Percentiles rank a stretch among this genome's conserved stretches.
Evolutionary conservation across 1,140 invertebrate species (phyloP).

Genomic region (Chrysomallon squamiferum): DNA sequence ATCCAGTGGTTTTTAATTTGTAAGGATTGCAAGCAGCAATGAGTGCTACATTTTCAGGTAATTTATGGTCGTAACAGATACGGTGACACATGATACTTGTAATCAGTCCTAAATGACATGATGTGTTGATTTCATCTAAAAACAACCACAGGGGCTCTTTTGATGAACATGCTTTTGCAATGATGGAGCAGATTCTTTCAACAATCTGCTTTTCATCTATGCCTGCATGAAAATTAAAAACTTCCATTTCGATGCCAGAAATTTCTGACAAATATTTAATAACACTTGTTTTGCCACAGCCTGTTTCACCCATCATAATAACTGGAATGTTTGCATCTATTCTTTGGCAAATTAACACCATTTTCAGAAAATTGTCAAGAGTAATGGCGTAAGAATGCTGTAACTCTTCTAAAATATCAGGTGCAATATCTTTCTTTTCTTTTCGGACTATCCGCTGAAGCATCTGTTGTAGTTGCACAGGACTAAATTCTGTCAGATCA

Average conservation of each 20-base stretch:
- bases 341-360: slow-evolving; percentile 33
- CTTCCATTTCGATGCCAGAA: slow-evolving; percentile 15
- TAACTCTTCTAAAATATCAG: slow-evolving; percentile 2
- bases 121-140: slow-evolving; percentile 34
- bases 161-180: not conserved
- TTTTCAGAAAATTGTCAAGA: slow-evolving; percentile 40
- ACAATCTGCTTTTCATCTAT: slow-evolving; percentile 6
- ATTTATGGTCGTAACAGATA: slow-evolving; percentile 7
- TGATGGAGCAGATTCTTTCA: not conserved
- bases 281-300: slow-evolving; percentile 53
- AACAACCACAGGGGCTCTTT: slow-evolving; percentile 19
- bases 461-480: slow-evolving; percentile 12
- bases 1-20: slow-evolving; percentile 12
- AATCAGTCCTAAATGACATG: slow-evolving; percentile 18
- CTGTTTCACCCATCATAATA: slow-evolving; percentile 55
- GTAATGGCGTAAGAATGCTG: slow-evolving; percentile 28
- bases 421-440: not conserved
- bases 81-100: slow-evolving; percentile 25
- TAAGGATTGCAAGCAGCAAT: slow-evolving; percentile 37
- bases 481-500: slow-evolving; percentile 11
- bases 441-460: slow-evolving; percentile 21
- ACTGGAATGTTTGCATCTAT: slow-evolving; percentile 41
- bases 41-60: slow-evolving; percentile 23
- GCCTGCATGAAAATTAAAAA: slow-evolving; percentile 30
- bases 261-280: slow-evolving; percentile 35